phyloP scores from a whole-genome alignment of 1,140 invertebrate species.

The Mylabris phalerata region DNA sequence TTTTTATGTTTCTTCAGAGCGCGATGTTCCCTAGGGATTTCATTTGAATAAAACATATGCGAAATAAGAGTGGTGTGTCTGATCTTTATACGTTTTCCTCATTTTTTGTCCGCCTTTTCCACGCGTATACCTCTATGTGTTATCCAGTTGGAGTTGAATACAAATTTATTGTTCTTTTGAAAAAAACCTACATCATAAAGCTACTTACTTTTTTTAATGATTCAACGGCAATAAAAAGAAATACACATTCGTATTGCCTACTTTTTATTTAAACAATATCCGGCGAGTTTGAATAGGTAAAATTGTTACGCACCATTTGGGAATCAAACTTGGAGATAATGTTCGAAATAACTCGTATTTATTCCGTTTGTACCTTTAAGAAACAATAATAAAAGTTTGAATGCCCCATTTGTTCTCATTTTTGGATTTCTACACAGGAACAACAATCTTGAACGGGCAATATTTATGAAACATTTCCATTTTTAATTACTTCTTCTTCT shows the following conservation, averaged over 20 bases:
- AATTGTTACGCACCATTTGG: constrained; percentile 14
- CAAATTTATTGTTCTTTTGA: too few species aligned
- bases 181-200: too few species aligned
- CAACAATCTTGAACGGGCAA: neutral
- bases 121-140: too few species aligned
- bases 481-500: constrained; percentile 1
- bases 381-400: constrained; percentile 10
- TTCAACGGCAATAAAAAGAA: too few species aligned
- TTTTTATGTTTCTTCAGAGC: constrained; percentile 5
- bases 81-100: too few species aligned
- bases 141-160: too few species aligned
- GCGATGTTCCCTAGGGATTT: constrained; percentile 1
- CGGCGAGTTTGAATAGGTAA: constrained; percentile 10
- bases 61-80: constrained; percentile 5
- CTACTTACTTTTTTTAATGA: too few species aligned
- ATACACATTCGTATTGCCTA: too few species aligned
- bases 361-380: constrained; percentile 1
- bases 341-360: constrained; percentile 8
- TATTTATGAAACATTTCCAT: neutral
- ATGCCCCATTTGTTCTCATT: too few species aligned
- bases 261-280: constrained; percentile 4
- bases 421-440: neutral
- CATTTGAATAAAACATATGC: constrained; percentile 16
- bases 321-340: constrained; percentile 10
- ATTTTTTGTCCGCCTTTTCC: too few species aligned